These are phyloP conservation scores for Merodon equestris DNA, from an alignment of 2,888 invertebrate species.

Conservation along the genomic window DNA sequence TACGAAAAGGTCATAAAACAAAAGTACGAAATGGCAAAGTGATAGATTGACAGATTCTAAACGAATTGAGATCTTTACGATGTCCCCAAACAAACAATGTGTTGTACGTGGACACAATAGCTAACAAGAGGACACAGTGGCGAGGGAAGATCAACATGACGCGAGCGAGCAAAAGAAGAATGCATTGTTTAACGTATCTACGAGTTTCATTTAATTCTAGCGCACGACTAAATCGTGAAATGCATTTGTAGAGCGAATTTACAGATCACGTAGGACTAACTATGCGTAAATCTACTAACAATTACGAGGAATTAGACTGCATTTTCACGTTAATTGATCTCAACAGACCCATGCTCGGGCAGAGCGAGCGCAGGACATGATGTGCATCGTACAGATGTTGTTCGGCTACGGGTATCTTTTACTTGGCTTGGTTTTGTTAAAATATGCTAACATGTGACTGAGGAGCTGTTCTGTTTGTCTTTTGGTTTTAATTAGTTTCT, in stretches of 20 bases:
- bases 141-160: too few relatives aligned
- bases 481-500: slow-evolving; percentile 30
- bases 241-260: slow-evolving; percentile 21
- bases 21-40: not conserved
- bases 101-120: too few relatives aligned
- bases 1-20: not conserved
- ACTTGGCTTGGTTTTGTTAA: slow-evolving; percentile 6
- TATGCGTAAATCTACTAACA: slow-evolving; percentile 62
- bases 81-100: slow-evolving; percentile 6
- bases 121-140: too few relatives aligned
- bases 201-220: slow-evolving; percentile 31
- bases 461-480: slow-evolving; percentile 7
- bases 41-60: slow-evolving; percentile 11
- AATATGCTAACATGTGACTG: slow-evolving; percentile 55
- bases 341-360: slow-evolving; percentile 38
- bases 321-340: slow-evolving; percentile 65
- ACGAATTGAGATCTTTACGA: not conserved
- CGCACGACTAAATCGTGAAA: slow-evolving; percentile 26
- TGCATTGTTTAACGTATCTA: slow-evolving; percentile 49
- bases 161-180: slow-evolving; percentile 35
- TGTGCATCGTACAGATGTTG: slow-evolving; percentile 10
- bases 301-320: slow-evolving; percentile 60
- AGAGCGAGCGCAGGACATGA: slow-evolving; percentile 44
- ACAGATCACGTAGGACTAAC: slow-evolving; percentile 50
- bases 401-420: too few relatives aligned